A percentile compares a stretch with the other conserved stretches of the same genome.
Evolutionary conservation across 2,888 invertebrate species (phyloP).

Genomic region (Leucania comma): DNA sequence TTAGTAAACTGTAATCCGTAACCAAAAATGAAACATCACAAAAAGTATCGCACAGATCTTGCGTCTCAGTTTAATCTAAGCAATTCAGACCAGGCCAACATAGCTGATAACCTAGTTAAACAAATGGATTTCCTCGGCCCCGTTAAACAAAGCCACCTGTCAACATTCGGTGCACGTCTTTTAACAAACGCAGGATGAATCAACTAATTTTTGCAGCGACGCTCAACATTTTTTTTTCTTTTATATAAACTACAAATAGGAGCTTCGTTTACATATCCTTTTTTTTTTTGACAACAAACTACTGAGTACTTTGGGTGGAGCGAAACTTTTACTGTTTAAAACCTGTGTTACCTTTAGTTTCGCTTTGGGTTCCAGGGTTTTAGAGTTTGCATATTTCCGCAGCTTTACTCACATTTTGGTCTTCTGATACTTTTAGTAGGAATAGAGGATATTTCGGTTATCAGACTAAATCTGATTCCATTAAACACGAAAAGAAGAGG

Average conservation of each 20-base stretch:
- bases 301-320: too few species aligned
- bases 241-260: background rate
- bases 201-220: slow-evolving; percentile 39
- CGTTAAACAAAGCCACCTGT: slow-evolving; percentile 55
- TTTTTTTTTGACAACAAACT: too few species aligned
- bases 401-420: too few species aligned
- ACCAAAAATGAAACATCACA: too few species aligned
- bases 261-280: too few species aligned
- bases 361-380: too few species aligned
- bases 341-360: too few species aligned
- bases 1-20: too few species aligned
- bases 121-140: slow-evolving; percentile 49
- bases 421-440: background rate
- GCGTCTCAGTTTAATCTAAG: slow-evolving; percentile 19
- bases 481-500: background rate
- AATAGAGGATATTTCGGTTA: too few species aligned
- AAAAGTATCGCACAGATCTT: too few species aligned
- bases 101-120: slow-evolving; percentile 52
- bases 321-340: background rate
- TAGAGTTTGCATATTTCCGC: too few species aligned
- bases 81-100: slow-evolving; percentile 45
- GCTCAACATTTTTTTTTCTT: slow-evolving; percentile 22
- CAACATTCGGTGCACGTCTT: slow-evolving; percentile 56
- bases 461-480: background rate
- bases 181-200: slow-evolving; percentile 49